A percentile compares a stretch with the other conserved stretches of the same genome.
Evolutionary conservation across 2,113 vertebrate species (phyloP).

Genomic region (Sarotherodon lohbergeri): DNA sequence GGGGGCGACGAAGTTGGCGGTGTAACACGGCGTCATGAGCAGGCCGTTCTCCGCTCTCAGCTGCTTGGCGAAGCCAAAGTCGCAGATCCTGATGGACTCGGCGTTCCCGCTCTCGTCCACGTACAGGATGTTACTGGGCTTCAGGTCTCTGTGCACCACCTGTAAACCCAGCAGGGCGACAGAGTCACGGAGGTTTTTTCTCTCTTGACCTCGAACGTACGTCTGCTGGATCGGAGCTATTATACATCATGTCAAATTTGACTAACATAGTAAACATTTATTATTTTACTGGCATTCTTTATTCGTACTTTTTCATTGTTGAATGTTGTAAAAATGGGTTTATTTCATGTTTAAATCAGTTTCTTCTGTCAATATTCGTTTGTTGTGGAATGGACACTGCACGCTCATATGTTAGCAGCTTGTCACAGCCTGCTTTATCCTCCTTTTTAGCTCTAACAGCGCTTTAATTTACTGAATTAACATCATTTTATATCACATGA

Average conservation of each 20-base stretch:
- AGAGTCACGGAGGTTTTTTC: neutral
- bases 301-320: neutral
- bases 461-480: neutral
- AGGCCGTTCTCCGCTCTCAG: constrained; percentile 91
- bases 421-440: neutral
- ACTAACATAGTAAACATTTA: neutral
- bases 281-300: neutral
- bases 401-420: neutral
- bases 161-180: constrained; percentile 24
- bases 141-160: constrained; percentile 97
- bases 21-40: constrained; percentile 96
- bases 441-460: neutral
- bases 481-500: neutral
- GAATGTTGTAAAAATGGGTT: neutral
- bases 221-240: fast-evolving
- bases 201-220: fast-evolving
- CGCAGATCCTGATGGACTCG: constrained; percentile 94
- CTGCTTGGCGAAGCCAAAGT: constrained; percentile 97
- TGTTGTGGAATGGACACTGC: neutral
- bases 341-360: neutral
- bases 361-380: neutral
- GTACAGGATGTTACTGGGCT: constrained; percentile 97
- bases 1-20: constrained; percentile 95
- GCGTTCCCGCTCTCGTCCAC: constrained; percentile 92
- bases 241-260: neutral